A percentile compares a stretch with the other conserved stretches of the same genome.
phyloP scores from a whole-genome alignment of 2,888 invertebrate genomes.

The Strigamia transsilvanica region DNA sequence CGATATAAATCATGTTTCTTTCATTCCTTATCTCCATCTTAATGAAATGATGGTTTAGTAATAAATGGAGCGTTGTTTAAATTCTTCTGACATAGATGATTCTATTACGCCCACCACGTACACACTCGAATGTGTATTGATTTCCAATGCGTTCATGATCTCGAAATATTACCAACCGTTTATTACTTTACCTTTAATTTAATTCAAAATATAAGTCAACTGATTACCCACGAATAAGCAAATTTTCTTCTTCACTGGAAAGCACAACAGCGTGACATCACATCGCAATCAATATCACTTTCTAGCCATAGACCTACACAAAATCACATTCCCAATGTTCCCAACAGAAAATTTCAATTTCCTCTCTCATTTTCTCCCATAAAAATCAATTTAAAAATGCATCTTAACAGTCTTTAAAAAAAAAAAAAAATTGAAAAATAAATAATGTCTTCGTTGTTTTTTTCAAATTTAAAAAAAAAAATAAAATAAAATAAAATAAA shows the following conservation, averaged over 20 bases:
- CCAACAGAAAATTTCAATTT: not conserved
- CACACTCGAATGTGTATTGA: not conserved
- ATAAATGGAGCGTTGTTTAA: not conserved
- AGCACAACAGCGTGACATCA: constrained; percentile 27
- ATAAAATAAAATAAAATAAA: too few relatives aligned
- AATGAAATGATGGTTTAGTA: not conserved
- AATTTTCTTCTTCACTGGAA: constrained; percentile 18
- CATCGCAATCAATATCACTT: not conserved
- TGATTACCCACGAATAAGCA: constrained; percentile 16
- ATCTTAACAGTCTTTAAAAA: too few relatives aligned
- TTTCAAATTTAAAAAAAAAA: not conserved
- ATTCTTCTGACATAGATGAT: constrained; percentile 10
- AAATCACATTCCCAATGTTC: not conserved
- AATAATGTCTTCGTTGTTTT: too few relatives aligned
- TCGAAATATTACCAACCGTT: not conserved
- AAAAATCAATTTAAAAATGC: too few relatives aligned
- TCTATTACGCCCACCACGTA: not conserved
- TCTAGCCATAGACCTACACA: constrained; percentile 2
- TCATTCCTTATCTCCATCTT: not conserved
- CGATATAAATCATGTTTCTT: not conserved
- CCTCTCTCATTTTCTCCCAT: not conserved
- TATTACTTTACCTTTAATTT: not conserved
- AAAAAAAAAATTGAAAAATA: too few relatives aligned
- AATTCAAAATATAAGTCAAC: constrained; percentile 4
- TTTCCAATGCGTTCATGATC: not conserved